Evolutionary conservation across 2,797 vertebrate species (phyloP), one percentile per base, ranked within the genome.

Genomic region (Emydoidea blandingii): DNA sequence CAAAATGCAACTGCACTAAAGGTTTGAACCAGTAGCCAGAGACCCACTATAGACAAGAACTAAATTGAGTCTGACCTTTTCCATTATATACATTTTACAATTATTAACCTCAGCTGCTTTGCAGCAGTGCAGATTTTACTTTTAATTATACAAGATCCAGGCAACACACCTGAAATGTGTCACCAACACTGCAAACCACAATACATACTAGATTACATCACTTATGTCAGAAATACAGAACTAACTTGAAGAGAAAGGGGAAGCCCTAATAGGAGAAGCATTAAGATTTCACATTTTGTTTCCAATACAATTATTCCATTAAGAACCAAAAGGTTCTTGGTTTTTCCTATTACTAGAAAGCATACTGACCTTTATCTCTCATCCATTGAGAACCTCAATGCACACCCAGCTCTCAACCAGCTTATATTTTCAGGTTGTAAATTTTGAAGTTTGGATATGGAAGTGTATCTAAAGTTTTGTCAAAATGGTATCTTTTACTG

Each of bases 131-230:
- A 10, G 11, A 37, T 78, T 78, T 78, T 47, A 27, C 47, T 80
- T 72, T 37, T 11, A n/a, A 11, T 18, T 23, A 92, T 1, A 0
- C 0, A 11, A 6, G 41, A 31, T 19, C 65, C 0, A 23, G 9
- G 62, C 3, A 6, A 10, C 27, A 1, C 9, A 72, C 84, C 6
- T n/a, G 41, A 5, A 78, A 5, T 1, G 7, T 31, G 6, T 6
- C 29, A 62, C 6, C 0, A 0, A 27, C 6, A 47, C 5, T 23
- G 53, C 15, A 27, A 2, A 1, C 0, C 80, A 5, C 1, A 50
- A 52, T 1, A 8, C 3, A 5, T 1, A 1, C 4, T 72, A 72
- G 21, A 37, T 72, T 1, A 62, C 29, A 62, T 37, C 34, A 68
- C 19, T 37, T 37, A 59, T 12, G 18, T 65, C 62, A n/a, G n/a